Evolutionary conservation across 2,888 invertebrate species (phyloP).

Genomic region (Leucophora obtusa): DNA sequence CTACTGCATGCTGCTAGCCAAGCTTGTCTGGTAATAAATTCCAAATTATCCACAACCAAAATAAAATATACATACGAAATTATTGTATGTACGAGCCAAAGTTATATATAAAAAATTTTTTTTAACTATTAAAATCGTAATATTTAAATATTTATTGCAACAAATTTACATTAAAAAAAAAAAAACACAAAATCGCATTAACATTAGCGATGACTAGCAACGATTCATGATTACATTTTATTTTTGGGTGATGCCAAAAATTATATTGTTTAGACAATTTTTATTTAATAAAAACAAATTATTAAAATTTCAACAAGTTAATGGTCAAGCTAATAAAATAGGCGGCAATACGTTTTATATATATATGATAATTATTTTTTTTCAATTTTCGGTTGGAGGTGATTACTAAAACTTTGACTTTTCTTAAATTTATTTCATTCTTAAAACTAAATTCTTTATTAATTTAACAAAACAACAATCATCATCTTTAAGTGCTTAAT

Average conservation of each 20-base stretch:
- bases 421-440: too few relatives aligned
- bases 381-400: not conserved
- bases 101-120: slow-evolving; percentile 35
- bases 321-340: slow-evolving; percentile 17
- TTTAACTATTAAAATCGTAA: slow-evolving; percentile 58
- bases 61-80: slow-evolving; percentile 45
- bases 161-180: slow-evolving; percentile 48
- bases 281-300: slow-evolving; percentile 12
- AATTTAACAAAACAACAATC: too few relatives aligned
- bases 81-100: slow-evolving; percentile 29
- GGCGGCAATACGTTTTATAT: not conserved
- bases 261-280: slow-evolving; percentile 12
- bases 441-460: too few relatives aligned
- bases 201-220: slow-evolving; percentile 6
- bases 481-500: too few relatives aligned
- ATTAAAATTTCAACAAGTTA: slow-evolving; percentile 3
- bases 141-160: slow-evolving; percentile 64
- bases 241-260: slow-evolving; percentile 39
- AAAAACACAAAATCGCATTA: not conserved
- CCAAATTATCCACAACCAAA: slow-evolving; percentile 61
- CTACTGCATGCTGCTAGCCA: slow-evolving; percentile 47
- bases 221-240: not conserved
- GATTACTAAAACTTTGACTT: not conserved
- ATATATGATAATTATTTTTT: not conserved
- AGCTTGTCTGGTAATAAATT: slow-evolving; percentile 60